These are phyloP conservation scores for Aphelinus atriplicis DNA, from an alignment of 1,140 invertebrate genomes.

Conservation along the genomic window DNA sequence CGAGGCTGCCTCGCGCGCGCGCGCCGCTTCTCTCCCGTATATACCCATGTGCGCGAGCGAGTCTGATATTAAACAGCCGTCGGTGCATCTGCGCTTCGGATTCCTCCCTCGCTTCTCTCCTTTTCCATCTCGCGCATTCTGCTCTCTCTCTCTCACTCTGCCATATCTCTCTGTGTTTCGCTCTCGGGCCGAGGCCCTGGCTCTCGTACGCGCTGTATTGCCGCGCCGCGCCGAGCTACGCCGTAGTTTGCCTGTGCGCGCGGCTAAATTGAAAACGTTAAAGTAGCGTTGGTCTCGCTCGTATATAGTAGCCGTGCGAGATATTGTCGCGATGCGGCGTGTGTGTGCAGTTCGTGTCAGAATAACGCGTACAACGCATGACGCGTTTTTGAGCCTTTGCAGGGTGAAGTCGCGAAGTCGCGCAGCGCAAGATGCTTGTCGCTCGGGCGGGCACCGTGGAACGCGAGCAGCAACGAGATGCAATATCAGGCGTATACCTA, in stretches of 20 bases:
- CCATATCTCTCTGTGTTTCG: too few relatives aligned
- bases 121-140: neutral
- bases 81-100: conserved; percentile 58
- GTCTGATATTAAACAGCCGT: conserved; percentile 63
- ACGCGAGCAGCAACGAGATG: conserved; percentile 31
- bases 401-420: conserved; percentile 7
- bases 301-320: too few relatives aligned
- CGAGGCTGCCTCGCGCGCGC: conserved; percentile 29
- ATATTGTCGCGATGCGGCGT: too few relatives aligned
- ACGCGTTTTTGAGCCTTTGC: too few relatives aligned
- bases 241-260: neutral
- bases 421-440: conserved; percentile 38
- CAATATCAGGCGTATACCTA: conserved; percentile 57
- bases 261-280: conserved; percentile 4
- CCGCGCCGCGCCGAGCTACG: too few relatives aligned
- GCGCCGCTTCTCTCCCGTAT: neutral
- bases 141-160: too few relatives aligned
- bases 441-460: too few relatives aligned
- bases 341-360: too few relatives aligned
- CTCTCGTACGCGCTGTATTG: too few relatives aligned
- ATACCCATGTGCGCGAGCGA: conserved; percentile 52
- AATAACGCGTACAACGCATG: too few relatives aligned
- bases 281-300: too few relatives aligned
- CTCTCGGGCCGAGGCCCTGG: too few relatives aligned
- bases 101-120: conserved; percentile 2